Evolutionary conservation across 2,113 vertebrate genomes (phyloP).

Genomic region (Ageneiosus marmoratus): DNA sequence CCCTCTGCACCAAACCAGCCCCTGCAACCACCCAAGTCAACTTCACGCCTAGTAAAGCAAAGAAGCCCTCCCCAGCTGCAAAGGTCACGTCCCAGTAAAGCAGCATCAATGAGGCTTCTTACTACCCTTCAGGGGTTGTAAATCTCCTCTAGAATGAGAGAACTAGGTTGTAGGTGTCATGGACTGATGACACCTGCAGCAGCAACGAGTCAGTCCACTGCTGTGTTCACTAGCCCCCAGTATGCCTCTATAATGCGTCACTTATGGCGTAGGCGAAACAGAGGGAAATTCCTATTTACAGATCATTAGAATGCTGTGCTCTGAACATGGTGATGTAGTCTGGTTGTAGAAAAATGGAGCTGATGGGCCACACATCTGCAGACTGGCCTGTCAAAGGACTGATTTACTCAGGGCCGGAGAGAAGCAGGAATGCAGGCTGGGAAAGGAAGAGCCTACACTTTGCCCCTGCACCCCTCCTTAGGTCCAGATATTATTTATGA

Average conservation of each 20-base stretch:
- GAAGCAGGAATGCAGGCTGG: conserved; percentile 50
- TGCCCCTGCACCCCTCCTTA: conserved; percentile 12
- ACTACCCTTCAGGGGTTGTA: conserved; percentile 53
- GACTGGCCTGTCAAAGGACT: conserved; percentile 34
- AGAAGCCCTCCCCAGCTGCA: conserved; percentile 45
- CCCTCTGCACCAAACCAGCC: conserved; percentile 27
- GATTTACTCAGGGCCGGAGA: conserved; percentile 47
- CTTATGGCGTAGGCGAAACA: conserved; percentile 14
- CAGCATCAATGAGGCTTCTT: conserved; percentile 61
- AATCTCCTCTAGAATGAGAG: conserved; percentile 56
- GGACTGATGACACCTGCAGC: conserved; percentile 76
- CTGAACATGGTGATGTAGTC: conserved; percentile 11
- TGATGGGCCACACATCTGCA: conserved; percentile 56
- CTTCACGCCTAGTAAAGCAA: conserved; percentile 70
- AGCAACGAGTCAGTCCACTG: conserved; percentile 19
- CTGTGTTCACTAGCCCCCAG: conserved; percentile 19
- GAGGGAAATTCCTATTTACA: conserved; percentile 46
- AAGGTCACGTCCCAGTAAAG: conserved; percentile 56
- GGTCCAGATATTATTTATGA: conserved; percentile 51
- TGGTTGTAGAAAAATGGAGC: conserved; percentile 14
- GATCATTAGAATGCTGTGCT: conserved; percentile 34
- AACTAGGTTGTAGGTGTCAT: conserved; percentile 56
- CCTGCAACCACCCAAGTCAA: conserved; percentile 57
- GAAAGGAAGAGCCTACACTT: conserved; percentile 38
- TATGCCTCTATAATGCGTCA: conserved; percentile 10